These are phyloP conservation scores for Chaetops frenatus DNA, from an alignment of 2,113 vertebrate species.

Conservation along the genomic window DNA sequence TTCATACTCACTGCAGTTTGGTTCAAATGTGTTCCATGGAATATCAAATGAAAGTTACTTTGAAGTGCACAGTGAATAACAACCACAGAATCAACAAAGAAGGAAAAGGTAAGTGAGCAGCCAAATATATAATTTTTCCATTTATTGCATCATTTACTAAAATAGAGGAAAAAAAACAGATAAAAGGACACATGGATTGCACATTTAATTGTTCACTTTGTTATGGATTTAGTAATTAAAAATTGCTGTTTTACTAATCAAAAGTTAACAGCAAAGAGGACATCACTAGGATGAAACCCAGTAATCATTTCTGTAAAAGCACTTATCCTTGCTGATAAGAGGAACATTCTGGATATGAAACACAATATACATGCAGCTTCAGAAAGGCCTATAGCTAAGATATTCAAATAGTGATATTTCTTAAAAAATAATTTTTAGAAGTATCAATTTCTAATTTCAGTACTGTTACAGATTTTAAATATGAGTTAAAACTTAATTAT, in stretches of 20 bases:
- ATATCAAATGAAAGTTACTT: constrained; percentile 4
- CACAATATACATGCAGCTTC: not conserved
- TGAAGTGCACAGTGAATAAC: not conserved
- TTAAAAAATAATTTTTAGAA: not conserved
- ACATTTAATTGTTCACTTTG: not conserved
- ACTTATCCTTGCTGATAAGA: not conserved
- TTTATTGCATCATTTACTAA: constrained; percentile 14
- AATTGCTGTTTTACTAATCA: not conserved
- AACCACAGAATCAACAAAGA: not conserved
- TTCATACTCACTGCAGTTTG: not conserved
- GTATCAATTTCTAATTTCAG: not conserved
- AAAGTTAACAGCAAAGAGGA: not conserved
- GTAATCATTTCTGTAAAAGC: not conserved
- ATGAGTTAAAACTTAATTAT: constrained; percentile 11
- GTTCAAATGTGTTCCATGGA: not conserved
- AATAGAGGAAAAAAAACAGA: not conserved
- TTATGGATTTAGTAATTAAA: not conserved
- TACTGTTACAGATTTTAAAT: not conserved
- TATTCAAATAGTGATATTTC: not conserved
- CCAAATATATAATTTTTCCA: not conserved
- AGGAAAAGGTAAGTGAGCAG: not conserved
- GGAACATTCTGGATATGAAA: not conserved
- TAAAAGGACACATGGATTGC: not conserved
- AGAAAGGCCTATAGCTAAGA: not conserved
- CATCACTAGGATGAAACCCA: not conserved